phyloP scores from a whole-genome alignment of 2,113 vertebrate species.

The Enhydra lutris region DNA sequence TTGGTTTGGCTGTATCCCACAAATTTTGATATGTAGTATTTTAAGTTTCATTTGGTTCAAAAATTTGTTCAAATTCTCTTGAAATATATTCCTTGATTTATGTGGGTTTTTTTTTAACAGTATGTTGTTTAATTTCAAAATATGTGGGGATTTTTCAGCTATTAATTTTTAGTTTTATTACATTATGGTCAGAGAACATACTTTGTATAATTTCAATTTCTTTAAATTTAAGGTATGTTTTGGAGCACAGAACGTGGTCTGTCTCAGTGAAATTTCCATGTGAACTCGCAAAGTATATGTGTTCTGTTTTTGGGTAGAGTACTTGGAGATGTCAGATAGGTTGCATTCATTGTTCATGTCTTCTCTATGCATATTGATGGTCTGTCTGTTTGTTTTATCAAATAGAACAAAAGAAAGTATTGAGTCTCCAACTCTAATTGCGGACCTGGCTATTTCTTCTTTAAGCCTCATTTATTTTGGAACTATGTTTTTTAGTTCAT shows the following conservation, averaged over 20 bases:
- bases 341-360: background rate
- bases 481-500: background rate
- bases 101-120: background rate
- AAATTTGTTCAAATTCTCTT: background rate
- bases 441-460: background rate
- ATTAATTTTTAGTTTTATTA: background rate
- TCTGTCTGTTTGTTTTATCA: background rate
- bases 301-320: background rate
- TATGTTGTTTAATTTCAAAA: background rate
- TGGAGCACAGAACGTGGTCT: background rate
- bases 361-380: background rate
- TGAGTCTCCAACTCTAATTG: background rate
- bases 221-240: background rate
- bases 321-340: background rate
- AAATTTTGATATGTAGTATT: background rate
- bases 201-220: background rate
- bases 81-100: background rate
- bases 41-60: background rate
- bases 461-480: background rate
- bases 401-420: background rate
- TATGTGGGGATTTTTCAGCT: background rate
- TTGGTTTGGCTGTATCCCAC: background rate
- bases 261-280: background rate
- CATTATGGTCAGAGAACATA: background rate
- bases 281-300: background rate